A percentile compares a stretch with the other conserved stretches of the same genome.
Evolutionary conservation across 2,113 vertebrate genomes (phyloP).

Genomic region (Onychostruthus taczanowskii): DNA sequence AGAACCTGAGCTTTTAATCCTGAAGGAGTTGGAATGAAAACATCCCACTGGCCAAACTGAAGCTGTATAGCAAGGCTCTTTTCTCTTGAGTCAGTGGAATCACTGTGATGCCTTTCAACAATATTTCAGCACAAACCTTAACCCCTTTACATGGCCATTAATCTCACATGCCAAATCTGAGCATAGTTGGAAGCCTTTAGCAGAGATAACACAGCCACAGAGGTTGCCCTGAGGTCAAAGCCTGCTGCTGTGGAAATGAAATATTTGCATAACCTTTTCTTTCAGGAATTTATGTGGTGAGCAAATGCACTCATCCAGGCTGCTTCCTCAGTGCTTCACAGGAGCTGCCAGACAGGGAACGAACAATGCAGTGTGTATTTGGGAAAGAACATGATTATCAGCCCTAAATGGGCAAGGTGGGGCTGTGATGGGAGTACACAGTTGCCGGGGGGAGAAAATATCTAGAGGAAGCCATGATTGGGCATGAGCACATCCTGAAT

Average conservation of each 20-base stretch:
- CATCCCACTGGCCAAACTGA: background rate
- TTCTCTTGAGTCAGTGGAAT: background rate
- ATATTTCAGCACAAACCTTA: background rate
- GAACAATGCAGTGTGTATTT: background rate
- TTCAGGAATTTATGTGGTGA: background rate
- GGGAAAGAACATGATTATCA: background rate
- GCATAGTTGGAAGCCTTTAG: background rate
- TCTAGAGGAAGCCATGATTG: background rate
- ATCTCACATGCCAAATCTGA: background rate
- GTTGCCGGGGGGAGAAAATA: background rate
- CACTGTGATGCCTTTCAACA: background rate
- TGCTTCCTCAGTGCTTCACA: background rate
- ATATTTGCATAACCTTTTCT: conserved; percentile 45
- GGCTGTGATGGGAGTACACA: background rate
- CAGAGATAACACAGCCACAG: background rate
- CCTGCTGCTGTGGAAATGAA: background rate
- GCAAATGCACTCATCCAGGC: background rate
- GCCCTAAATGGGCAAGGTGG: background rate
- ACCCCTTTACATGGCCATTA: background rate
- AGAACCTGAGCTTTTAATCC: background rate
- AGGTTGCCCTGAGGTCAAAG: background rate
- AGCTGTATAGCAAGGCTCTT: background rate
- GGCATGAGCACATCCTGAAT: background rate
- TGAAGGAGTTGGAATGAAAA: background rate
- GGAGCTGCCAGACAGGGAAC: background rate